These are phyloP conservation scores for Protophormia terraenovae DNA, from an alignment of 2,888 invertebrate species.

Conservation along the genomic window DNA sequence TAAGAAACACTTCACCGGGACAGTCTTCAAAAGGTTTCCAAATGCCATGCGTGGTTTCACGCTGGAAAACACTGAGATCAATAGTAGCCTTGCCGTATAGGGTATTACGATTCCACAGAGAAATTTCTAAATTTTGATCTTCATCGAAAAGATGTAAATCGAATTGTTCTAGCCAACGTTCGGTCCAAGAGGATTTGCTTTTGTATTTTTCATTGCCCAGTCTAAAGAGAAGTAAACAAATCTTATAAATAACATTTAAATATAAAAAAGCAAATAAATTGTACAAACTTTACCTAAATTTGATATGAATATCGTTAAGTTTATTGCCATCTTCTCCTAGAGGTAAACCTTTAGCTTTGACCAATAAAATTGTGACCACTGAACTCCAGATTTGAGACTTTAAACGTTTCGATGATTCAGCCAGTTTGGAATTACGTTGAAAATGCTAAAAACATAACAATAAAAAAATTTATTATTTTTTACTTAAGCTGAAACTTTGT, in stretches of 20 bases:
- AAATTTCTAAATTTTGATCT: conserved; percentile 94
- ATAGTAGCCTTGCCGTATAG: conserved; percentile 87
- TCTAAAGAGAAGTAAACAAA: conserved; percentile 83
- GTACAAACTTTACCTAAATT: conserved; percentile 89
- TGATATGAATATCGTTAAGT: conserved; percentile 95
- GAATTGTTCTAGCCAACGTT: conserved; percentile 97
- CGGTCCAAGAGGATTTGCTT: conserved; percentile 93
- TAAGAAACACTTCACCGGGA: conserved; percentile 90
- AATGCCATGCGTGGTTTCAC: conserved; percentile 95
- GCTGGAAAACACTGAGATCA: conserved; percentile 90
- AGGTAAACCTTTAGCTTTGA: conserved; percentile 95
- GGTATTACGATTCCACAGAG: conserved; percentile 86
- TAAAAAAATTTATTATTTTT: not conserved
- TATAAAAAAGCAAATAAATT: not conserved
- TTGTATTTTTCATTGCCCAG: conserved; percentile 99
- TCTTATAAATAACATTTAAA: not conserved
- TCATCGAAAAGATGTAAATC: conserved; percentile 98
- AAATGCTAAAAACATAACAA: conserved; percentile 85
- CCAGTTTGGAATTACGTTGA: conserved; percentile 88
- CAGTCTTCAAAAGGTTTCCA: conserved; percentile 95
- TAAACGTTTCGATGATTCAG: conserved; percentile 90
- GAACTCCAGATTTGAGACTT: conserved; percentile 99
- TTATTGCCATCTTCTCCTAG: conserved; percentile 92
- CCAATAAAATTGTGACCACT: conserved; percentile 97
- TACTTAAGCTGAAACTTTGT: not conserved